Percentiles rank a stretch among this genome's conserved stretches.
These are phyloP conservation scores for Heliocidaris tuberculata DNA, from an alignment of 35 echinoderm and acorn worm genomes.

Conservation along the genomic window DNA sequence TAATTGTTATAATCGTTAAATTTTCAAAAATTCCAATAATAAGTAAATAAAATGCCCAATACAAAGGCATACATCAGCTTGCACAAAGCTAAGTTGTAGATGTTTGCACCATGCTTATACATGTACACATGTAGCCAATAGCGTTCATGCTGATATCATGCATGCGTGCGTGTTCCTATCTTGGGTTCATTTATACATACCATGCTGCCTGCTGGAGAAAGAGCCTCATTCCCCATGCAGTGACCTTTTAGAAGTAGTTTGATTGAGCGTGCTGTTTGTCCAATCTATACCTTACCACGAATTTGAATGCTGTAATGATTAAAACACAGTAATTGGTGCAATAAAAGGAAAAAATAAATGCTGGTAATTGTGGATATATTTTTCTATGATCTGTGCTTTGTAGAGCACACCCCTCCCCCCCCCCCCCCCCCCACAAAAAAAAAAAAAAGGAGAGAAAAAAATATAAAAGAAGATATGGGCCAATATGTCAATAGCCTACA, in stretches of 20 bases:
- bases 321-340: background rate
- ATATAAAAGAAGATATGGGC: background rate
- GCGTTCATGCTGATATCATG: background rate
- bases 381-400: background rate
- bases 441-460: no score
- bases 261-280: background rate
- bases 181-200: background rate
- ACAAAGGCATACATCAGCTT: no score
- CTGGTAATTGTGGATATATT: background rate
- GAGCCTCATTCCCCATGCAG: background rate
- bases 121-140: background rate
- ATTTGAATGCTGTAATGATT: background rate
- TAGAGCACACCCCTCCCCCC: background rate
- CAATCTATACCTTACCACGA: background rate
- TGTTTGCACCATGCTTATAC: background rate
- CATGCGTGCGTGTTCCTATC: background rate
- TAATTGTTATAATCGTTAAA: no score
- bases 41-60: no score
- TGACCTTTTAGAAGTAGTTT: conserved; percentile 9
- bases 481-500: background rate
- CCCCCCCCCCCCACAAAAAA: no score
- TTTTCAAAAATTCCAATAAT: no score
- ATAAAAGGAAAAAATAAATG: background rate
- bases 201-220: background rate
- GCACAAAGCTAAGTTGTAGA: no score